phyloP scores from a whole-genome alignment of 2,113 vertebrate genomes.

The Miniopterus natalensis region DNA sequence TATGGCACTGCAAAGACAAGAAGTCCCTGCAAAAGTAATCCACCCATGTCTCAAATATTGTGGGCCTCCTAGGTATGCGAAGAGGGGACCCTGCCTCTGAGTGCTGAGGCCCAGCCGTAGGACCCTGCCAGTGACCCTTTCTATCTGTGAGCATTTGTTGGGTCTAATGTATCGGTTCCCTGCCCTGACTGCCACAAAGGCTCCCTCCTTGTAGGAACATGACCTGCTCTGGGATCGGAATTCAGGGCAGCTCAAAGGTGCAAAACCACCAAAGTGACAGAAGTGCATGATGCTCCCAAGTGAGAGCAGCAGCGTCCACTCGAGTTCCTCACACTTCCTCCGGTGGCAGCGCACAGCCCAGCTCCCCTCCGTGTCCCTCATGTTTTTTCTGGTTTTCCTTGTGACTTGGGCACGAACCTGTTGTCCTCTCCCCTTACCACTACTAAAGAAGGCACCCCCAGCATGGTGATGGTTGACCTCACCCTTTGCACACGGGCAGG shows the following conservation, averaged over 20 bases:
- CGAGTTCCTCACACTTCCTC: neutral
- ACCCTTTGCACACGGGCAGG: neutral
- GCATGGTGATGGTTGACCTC: rapidly evolving
- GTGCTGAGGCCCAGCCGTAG: rapidly evolving
- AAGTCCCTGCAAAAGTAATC: neutral
- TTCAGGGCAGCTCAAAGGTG: neutral
- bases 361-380: neutral
- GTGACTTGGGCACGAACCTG: neutral
- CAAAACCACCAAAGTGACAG: neutral
- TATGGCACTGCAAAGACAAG: neutral
- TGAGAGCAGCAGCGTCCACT: rapidly evolving
- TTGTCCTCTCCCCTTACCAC: rapidly evolving
- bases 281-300: rapidly evolving
- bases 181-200: neutral
- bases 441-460: no score
- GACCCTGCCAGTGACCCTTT: neutral
- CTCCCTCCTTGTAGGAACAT: neutral
- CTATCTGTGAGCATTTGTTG: neutral
- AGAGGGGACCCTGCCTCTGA: neutral
- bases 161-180: neutral
- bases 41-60: neutral
- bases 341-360: neutral
- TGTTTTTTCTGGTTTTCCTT: neutral
- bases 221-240: neutral
- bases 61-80: rapidly evolving